Conservation (phyloP, 2,797 vertebrate genomes). For the Poeciliopsis turneri region DNA sequence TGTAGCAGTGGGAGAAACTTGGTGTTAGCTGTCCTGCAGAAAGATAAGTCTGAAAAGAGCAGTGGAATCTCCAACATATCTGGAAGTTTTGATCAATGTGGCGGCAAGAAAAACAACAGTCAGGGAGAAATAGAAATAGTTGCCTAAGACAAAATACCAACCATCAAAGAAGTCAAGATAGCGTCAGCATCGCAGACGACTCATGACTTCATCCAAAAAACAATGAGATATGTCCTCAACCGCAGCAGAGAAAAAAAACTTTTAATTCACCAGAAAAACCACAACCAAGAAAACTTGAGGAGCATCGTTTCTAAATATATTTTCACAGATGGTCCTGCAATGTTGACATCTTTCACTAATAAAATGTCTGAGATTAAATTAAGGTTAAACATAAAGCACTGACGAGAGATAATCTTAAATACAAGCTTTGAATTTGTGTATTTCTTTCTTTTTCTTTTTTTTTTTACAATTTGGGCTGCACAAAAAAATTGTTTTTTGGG, state of each 20-base stretch:
- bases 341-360: constrained; percentile 15
- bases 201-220: neutral
- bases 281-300: neutral
- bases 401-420: neutral
- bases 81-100: constrained; percentile 9
- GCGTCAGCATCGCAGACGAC: neutral
- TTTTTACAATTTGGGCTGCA: neutral
- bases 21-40: constrained; percentile 4
- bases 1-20: constrained; percentile 10
- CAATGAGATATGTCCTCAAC: neutral
- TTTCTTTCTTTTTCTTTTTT: too few species aligned
- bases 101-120: neutral
- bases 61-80: constrained; percentile 13
- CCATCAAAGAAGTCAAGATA: constrained; percentile 1
- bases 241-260: neutral
- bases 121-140: constrained; percentile 3
- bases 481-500: neutral
- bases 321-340: constrained; percentile 29
- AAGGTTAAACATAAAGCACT: neutral
- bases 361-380: neutral
- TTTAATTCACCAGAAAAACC: constrained; percentile 12
- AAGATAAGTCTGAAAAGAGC: neutral
- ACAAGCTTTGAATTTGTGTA: neutral
- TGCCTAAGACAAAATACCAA: neutral
- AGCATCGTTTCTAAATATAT: constrained; percentile 4